These are phyloP conservation scores for Brachionus calyciflorus DNA, from an alignment of 1,140 invertebrate genomes.

Conservation along the genomic window DNA sequence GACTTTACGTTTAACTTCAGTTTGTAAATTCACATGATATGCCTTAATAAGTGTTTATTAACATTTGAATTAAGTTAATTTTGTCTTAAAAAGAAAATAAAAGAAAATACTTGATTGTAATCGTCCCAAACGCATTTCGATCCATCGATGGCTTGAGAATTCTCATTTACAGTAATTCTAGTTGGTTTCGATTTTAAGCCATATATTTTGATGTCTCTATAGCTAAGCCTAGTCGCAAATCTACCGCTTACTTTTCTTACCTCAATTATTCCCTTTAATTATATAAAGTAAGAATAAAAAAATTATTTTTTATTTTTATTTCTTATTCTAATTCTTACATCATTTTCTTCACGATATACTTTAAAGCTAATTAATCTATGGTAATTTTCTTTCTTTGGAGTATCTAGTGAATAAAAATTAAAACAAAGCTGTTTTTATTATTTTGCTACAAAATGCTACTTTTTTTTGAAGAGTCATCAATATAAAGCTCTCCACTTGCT, in stretches of 20 bases:
- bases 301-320: background rate
- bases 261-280: slow-evolving; percentile 33
- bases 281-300: background rate
- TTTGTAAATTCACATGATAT: slow-evolving; percentile 38
- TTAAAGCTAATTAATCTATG: slow-evolving; percentile 31
- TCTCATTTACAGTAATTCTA: slow-evolving; percentile 43
- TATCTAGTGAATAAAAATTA: background rate
- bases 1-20: slow-evolving; percentile 35
- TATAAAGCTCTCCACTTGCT: slow-evolving; percentile 36
- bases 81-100: too few relatives aligned
- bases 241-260: slow-evolving; percentile 11
- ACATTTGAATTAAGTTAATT: background rate
- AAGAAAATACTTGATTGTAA: background rate
- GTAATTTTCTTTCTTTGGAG: slow-evolving; percentile 37
- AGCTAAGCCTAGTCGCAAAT: slow-evolving; percentile 4
- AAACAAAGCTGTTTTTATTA: background rate
- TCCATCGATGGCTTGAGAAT: slow-evolving; percentile 27
- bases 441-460: background rate
- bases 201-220: slow-evolving; percentile 41
- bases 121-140: slow-evolving; percentile 41
- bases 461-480: slow-evolving; percentile 43
- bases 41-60: background rate
- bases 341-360: slow-evolving; percentile 27
- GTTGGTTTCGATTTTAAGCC: slow-evolving; percentile 26
- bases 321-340: slow-evolving; percentile 4